A percentile compares a stretch with the other conserved stretches of the same genome.
phyloP scores from a whole-genome alignment of 2,797 vertebrate genomes.

The Darevskia nairensis region DNA sequence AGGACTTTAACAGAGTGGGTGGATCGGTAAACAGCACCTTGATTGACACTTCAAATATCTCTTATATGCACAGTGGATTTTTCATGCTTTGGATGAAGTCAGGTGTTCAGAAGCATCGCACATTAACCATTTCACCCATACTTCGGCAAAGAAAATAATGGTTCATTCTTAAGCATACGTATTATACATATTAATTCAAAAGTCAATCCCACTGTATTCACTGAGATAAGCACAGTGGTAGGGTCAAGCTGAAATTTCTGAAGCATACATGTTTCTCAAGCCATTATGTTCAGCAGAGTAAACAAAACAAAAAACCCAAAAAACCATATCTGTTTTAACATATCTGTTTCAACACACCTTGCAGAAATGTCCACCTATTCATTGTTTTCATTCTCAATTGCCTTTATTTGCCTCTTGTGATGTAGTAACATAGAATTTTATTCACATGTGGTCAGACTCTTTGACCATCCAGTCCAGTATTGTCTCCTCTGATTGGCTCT shows the following conservation, averaged over 20 bases:
- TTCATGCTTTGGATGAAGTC: slow-evolving; percentile 29
- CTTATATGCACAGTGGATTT: slow-evolving; percentile 30
- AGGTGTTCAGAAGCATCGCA: not conserved
- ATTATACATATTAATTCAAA: not conserved
- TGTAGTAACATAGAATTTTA: not conserved
- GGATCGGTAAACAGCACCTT: slow-evolving; percentile 46
- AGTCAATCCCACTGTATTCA: not conserved
- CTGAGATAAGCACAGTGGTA: not conserved
- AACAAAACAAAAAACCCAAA: not conserved
- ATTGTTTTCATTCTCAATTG: not conserved
- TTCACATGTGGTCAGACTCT: not conserved
- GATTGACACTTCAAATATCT: slow-evolving; percentile 60
- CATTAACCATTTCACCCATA: slow-evolving; percentile 23
- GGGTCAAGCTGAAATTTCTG: not conserved
- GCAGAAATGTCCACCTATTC: not conserved
- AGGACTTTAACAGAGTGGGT: slow-evolving; percentile 48
- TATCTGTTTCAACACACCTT: not conserved
- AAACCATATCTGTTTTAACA: too few species aligned
- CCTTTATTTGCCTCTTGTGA: not conserved
- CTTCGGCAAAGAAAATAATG: slow-evolving; percentile 17
- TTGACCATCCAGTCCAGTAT: not conserved
- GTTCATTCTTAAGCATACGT: not conserved
- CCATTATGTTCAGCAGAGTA: not conserved
- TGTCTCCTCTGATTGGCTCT: not conserved
- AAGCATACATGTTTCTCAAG: not conserved